Conservation (phyloP, 92 coral and sea anemone genomes). For the Parazoanthus swiftii region DNA sequence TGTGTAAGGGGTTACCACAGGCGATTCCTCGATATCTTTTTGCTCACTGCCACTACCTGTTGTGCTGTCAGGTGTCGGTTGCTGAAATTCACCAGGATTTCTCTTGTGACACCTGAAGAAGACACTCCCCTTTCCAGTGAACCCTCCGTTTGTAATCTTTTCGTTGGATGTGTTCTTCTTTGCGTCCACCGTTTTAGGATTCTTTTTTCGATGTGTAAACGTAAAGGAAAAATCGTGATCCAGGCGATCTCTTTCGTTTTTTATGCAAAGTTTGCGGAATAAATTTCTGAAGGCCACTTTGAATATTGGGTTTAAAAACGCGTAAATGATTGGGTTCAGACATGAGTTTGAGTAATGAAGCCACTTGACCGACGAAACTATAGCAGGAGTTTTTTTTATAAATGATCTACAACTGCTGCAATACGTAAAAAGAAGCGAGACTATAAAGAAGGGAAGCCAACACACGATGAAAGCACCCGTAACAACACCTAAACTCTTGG, state of each 20-base stretch:
- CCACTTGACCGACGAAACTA: conserved; percentile 83
- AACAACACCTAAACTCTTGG: conserved; percentile 95
- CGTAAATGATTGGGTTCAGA: conserved; percentile 95
- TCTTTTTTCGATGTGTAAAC: conserved; percentile 42
- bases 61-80: conserved; percentile 27
- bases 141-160: conserved; percentile 10
- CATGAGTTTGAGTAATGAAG: conserved; percentile 96
- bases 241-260: conserved; percentile 13
- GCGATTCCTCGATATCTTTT: conserved; percentile 5
- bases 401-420: conserved; percentile 49
- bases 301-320: conserved; percentile 91
- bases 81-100: not conserved
- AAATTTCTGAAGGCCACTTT: conserved; percentile 82
- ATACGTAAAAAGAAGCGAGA: conserved; percentile 63
- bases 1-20: not conserved
- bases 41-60: conserved; percentile 37
- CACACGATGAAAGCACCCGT: conserved; percentile 90
- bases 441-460: conserved; percentile 92
- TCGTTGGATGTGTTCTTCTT: not conserved
- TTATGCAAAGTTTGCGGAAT: conserved; percentile 53
- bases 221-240: conserved; percentile 50
- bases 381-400: conserved; percentile 59
- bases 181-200: not conserved
- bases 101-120: conserved; percentile 4
- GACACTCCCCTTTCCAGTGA: conserved; percentile 3